Evolutionary conservation across 35 echinoderm and acorn worm species (phyloP).

Genomic region (Holothuria glaberrima): DNA sequence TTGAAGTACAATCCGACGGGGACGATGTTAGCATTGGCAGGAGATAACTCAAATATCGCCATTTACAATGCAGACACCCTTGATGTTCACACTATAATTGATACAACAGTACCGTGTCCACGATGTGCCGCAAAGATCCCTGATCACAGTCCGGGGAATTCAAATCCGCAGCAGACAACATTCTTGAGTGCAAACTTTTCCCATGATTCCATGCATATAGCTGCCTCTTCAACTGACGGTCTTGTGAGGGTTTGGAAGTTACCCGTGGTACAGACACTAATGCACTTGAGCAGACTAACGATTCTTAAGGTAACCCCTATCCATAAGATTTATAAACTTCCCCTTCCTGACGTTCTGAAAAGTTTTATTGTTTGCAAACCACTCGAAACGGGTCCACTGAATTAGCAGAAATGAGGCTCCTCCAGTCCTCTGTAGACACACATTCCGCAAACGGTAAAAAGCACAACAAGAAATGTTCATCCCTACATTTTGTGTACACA

Average conservation of each 20-base stretch:
- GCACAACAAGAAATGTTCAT: no score
- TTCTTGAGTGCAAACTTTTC: conserved; percentile 69
- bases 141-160: conserved; percentile 45
- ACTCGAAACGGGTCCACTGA: neutral
- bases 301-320: conserved; percentile 78
- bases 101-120: conserved; percentile 73
- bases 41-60: conserved; percentile 70
- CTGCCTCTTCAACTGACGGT: conserved; percentile 75
- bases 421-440: no score
- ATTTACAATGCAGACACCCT: conserved; percentile 58
- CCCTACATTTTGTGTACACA: no score
- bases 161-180: conserved; percentile 44
- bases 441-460: no score
- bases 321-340: conserved; percentile 71
- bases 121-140: conserved; percentile 74
- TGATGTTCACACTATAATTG: conserved; percentile 52
- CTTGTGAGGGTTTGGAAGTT: conserved; percentile 75
- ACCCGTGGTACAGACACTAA: conserved; percentile 55
- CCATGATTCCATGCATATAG: conserved; percentile 78
- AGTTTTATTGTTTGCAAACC: conserved; percentile 80
- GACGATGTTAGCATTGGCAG: conserved; percentile 67
- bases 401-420: no score
- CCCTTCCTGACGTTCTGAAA: conserved; percentile 72
- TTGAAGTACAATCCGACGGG: conserved; percentile 83
- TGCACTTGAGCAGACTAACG: conserved; percentile 68